Conservation (phyloP, 1,140 invertebrate genomes). For the Ganaspis sp. region DNA sequence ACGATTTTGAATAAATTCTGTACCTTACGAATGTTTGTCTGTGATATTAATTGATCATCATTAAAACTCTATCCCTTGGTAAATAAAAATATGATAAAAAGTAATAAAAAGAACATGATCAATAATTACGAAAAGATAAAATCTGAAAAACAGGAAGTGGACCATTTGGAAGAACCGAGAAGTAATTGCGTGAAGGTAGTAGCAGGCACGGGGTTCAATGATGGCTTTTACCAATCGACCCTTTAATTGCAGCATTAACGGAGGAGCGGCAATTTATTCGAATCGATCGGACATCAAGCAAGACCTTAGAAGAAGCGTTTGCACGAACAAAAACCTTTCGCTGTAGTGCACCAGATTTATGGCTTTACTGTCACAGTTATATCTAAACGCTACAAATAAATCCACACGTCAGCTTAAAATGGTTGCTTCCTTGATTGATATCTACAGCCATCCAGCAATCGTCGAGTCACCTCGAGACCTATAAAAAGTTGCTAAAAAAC, state of each 20-base stretch:
- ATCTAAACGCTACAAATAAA: conserved; percentile 40
- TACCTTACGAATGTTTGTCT: no score
- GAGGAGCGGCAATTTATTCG: conserved; percentile 63
- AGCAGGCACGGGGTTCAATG: conserved; percentile 37
- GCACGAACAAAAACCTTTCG: conserved; percentile 36
- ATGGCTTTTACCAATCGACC: conserved; percentile 51
- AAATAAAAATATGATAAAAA: background rate
- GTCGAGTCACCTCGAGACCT: conserved; percentile 16
- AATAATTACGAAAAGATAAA: background rate
- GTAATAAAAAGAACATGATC: background rate
- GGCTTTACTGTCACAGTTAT: conserved; percentile 33
- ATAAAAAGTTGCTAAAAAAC: conserved; percentile 16
- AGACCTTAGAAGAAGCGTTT: conserved; percentile 46
- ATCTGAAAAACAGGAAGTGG: conserved; percentile 27
- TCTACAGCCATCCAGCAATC: conserved; percentile 16
- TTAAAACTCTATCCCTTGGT: no score
- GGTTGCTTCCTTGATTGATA: conserved; percentile 30
- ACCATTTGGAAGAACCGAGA: conserved; percentile 41
- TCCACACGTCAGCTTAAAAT: conserved; percentile 34
- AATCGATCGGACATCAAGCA: conserved; percentile 64
- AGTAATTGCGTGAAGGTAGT: conserved; percentile 51
- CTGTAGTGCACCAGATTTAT: conserved; percentile 43
- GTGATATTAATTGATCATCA: no score
- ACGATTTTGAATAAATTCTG: no score
- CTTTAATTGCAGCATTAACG: conserved; percentile 66